Evolutionary conservation across 1,140 invertebrate genomes (phyloP).

Genomic region (Brachionus asplanchnoidis): DNA sequence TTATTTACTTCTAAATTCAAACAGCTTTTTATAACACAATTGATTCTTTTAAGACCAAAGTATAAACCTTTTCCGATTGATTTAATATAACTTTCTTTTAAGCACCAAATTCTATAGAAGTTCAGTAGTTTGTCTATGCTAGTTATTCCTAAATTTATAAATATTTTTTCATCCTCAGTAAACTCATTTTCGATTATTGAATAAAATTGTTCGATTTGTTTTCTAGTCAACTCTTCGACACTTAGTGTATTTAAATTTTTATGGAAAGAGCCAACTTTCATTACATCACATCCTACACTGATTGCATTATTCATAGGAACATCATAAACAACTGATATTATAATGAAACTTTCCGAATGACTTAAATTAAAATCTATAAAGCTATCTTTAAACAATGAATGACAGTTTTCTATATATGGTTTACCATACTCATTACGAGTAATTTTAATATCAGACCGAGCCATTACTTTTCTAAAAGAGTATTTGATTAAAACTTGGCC

Average conservation of each 20-base stretch:
- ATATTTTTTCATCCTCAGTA: not conserved
- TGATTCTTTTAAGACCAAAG: not conserved
- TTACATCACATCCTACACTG: not conserved
- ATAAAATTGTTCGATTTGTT: not conserved
- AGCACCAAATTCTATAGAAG: slow-evolving; percentile 3
- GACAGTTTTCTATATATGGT: not conserved
- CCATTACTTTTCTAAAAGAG: not conserved
- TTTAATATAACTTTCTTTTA: slow-evolving; percentile 2
- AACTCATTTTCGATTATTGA: not conserved
- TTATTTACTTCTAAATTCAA: not conserved
- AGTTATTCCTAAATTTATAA: not conserved
- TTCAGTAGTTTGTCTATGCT: not conserved
- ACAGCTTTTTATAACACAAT: not conserved
- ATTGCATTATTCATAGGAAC: not conserved
- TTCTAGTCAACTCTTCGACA: not conserved
- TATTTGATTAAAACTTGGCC: not conserved
- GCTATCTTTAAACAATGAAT: not conserved
- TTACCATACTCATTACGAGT: not conserved
- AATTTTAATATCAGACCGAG: not conserved
- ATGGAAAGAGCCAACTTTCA: not conserved
- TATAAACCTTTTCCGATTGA: not conserved
- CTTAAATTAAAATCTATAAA: not conserved
- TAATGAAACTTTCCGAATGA: not conserved
- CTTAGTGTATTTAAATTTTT: not conserved
- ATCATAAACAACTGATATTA: not conserved